These are phyloP conservation scores for Mythimna ferrago DNA, from an alignment of 2,888 invertebrate genomes.

Conservation along the genomic window DNA sequence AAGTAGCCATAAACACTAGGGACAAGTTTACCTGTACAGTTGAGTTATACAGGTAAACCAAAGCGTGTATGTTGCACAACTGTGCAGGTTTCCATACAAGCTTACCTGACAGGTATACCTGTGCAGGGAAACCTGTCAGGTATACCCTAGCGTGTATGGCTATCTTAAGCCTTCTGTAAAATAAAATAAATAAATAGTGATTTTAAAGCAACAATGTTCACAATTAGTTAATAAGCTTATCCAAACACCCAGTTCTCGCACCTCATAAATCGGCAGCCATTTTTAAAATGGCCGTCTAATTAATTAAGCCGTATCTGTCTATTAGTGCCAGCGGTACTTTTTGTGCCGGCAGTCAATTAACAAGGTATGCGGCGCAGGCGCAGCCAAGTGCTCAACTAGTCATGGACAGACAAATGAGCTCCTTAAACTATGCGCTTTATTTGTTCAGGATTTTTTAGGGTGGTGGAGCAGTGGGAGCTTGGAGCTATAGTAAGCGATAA, in stretches of 20 bases:
- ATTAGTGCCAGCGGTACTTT: conserved; percentile 50
- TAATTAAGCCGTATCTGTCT: conserved; percentile 55
- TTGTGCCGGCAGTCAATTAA: conserved; percentile 67
- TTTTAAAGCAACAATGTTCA: conserved; percentile 1
- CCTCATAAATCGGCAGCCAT: conserved; percentile 46
- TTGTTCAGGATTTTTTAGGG: conserved; percentile 53
- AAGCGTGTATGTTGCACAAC: no score
- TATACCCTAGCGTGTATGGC: no score
- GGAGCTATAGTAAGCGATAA: conserved; percentile 18
- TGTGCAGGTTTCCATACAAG: no score
- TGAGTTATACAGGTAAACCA: no score
- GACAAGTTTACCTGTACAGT: no score
- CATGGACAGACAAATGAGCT: conserved; percentile 68
- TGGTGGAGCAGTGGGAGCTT: neutral
- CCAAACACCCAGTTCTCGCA: conserved; percentile 9
- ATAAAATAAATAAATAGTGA: no score
- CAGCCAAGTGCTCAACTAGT: conserved; percentile 54
- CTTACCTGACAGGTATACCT: no score
- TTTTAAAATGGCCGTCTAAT: conserved; percentile 48
- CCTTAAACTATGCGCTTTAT: conserved; percentile 61
- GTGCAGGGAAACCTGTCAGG: no score
- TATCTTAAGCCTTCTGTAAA: no score
- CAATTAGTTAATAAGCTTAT: conserved; percentile 3
- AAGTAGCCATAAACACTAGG: no score
- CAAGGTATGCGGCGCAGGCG: conserved; percentile 58